Conservation (phyloP, 2,888 invertebrate genomes). For the Lasioglossum vierecki region DNA sequence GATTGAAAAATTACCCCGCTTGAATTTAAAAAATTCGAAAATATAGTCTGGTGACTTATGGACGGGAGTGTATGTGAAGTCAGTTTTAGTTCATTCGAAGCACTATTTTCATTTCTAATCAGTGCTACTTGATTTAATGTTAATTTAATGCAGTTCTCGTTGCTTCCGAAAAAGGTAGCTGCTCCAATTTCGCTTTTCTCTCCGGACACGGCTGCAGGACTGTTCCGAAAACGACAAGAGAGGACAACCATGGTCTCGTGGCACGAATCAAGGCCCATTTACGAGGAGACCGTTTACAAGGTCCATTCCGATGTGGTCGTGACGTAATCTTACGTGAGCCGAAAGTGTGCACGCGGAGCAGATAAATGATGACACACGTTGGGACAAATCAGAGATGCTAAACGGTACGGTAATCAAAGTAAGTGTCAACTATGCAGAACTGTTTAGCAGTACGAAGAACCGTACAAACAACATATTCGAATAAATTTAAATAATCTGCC, state of each 20-base stretch:
- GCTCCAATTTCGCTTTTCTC: not conserved
- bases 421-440: constrained; percentile 30
- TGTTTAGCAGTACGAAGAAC: constrained; percentile 31
- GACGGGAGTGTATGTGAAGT: not conserved
- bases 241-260: constrained; percentile 60
- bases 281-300: constrained; percentile 50
- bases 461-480: not conserved
- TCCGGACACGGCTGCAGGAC: too few species aligned
- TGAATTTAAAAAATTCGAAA: too few species aligned
- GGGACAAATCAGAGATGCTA: constrained; percentile 37
- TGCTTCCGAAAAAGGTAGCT: not conserved
- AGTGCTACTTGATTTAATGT: too few species aligned
- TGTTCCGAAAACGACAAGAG: constrained; percentile 31
- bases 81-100: not conserved
- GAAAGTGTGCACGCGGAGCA: constrained; percentile 29
- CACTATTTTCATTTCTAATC: not conserved
- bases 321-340: constrained; percentile 64
- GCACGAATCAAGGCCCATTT: constrained; percentile 59
- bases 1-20: too few species aligned
- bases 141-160: too few species aligned
- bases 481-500: too few species aligned
- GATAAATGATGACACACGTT: constrained; percentile 43
- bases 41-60: too few species aligned
- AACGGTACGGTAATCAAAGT: constrained; percentile 32
- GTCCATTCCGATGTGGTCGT: constrained; percentile 51